phyloP scores from a whole-genome alignment of 2,888 invertebrate species.

The Lasioglossum villosulum region DNA sequence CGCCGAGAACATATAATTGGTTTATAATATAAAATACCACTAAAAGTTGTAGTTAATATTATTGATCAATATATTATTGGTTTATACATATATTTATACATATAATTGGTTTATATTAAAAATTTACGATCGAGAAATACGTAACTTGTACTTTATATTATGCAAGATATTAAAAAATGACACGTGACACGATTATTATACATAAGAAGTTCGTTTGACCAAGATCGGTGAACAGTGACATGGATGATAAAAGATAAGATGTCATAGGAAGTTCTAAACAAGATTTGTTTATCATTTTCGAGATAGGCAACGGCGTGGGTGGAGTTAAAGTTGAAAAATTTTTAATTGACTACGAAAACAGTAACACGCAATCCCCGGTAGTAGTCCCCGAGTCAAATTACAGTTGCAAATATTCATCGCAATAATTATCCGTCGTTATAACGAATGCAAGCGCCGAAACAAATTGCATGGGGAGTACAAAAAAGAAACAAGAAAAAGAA shows the following conservation, averaged over 20 bases:
- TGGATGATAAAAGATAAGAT: neutral
- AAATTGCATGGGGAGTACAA: neutral
- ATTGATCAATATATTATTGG: no score
- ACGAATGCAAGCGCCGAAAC: conserved; percentile 27
- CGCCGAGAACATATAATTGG: no score
- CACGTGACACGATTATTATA: neutral
- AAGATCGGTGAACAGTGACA: neutral
- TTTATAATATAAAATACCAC: no score
- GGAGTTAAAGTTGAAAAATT: neutral
- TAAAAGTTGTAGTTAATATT: no score
- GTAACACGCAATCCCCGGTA: neutral
- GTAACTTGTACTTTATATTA: no score
- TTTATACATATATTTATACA: no score
- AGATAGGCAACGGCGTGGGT: neutral
- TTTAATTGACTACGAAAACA: conserved; percentile 13
- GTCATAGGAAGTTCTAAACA: neutral
- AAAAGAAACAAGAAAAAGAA: neutral
- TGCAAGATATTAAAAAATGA: neutral
- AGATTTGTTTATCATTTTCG: conserved; percentile 5
- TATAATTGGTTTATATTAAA: no score
- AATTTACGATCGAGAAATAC: no score
- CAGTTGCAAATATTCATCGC: conserved; percentile 8
- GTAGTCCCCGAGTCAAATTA: neutral
- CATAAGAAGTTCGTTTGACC: neutral
- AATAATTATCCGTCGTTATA: conserved; percentile 40